Percentiles rank a stretch among this genome's conserved stretches.
These are phyloP conservation scores for Pachypanchax playfairii DNA, from an alignment of 2,113 vertebrate species.

Conservation along the genomic window DNA sequence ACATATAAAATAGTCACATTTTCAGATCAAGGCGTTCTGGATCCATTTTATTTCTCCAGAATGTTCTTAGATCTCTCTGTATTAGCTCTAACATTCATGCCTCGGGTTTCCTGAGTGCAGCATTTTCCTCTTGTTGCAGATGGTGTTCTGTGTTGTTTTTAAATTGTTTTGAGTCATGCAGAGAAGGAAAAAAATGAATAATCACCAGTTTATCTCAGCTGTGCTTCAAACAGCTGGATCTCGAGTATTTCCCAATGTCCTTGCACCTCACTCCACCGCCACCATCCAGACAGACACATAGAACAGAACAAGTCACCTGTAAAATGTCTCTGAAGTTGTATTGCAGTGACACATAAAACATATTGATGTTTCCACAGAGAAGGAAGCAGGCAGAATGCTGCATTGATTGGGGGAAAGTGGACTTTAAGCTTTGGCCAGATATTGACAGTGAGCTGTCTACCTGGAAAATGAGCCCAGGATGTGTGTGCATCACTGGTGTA, in stretches of 20 bases:
- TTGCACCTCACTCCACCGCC: not conserved
- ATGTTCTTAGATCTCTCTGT: no score
- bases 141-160: slow-evolving; percentile 20
- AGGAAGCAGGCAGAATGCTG: slow-evolving; percentile 52
- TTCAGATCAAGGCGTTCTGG: no score
- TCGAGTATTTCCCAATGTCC: slow-evolving; percentile 14
- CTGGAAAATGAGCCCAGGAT: no score
- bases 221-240: slow-evolving; percentile 53
- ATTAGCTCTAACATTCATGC: no score
- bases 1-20: no score
- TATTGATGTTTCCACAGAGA: slow-evolving; percentile 61
- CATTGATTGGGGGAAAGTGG: slow-evolving; percentile 62
- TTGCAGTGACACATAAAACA: slow-evolving; percentile 55
- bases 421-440: slow-evolving; percentile 65
- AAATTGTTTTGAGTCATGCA: slow-evolving; percentile 21
- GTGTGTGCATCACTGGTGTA: no score
- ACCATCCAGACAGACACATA: not conserved
- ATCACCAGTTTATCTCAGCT: slow-evolving; percentile 44
- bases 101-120: not conserved
- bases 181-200: slow-evolving; percentile 44
- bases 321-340: slow-evolving; percentile 44
- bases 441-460: slow-evolving; percentile 23
- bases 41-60: no score
- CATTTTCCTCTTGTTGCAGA: slow-evolving; percentile 24
- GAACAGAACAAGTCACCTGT: slow-evolving; percentile 28